A percentile compares a stretch with the other conserved stretches of the same genome.
Evolutionary conservation across 92 coral and sea anemone genomes (phyloP).

Genomic region (Montipora capitata): DNA sequence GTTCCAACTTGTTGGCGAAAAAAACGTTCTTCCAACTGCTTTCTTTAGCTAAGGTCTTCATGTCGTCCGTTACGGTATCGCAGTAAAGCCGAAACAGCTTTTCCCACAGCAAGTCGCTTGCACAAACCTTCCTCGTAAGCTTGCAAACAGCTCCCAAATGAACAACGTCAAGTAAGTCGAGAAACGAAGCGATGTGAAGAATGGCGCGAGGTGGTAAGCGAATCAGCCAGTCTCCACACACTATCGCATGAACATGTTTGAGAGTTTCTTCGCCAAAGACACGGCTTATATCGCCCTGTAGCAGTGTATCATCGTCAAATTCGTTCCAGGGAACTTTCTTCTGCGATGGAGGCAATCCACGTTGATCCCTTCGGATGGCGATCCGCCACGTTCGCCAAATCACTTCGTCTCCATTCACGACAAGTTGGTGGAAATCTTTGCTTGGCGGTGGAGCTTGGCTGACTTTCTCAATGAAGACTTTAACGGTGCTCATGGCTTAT

Average conservation of each 20-base stretch:
- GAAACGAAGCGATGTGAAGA: constrained; percentile 79
- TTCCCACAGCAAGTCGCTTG: constrained; percentile 94
- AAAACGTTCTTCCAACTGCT: constrained; percentile 94
- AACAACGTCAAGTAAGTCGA: constrained; percentile 87
- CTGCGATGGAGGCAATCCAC: constrained; percentile 93
- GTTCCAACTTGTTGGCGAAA: constrained; percentile 91
- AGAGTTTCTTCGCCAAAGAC: constrained; percentile 96
- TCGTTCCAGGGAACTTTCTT: constrained; percentile 94
- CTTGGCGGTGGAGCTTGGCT: constrained; percentile 98
- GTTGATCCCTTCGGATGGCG: constrained; percentile 93
- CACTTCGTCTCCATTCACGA: constrained; percentile 91
- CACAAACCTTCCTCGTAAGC: constrained; percentile 88
- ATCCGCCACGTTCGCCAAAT: constrained; percentile 98
- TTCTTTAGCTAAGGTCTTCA: constrained; percentile 85
- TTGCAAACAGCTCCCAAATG: constrained; percentile 93
- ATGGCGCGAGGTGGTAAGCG: constrained; percentile 91
- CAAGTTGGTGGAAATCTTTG: constrained; percentile 97
- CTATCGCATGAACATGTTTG: constrained; percentile 94
- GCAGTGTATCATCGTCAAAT: constrained; percentile 91
- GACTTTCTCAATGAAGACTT: constrained; percentile 90
- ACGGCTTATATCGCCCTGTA: constrained; percentile 95
- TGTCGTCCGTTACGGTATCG: constrained; percentile 88
- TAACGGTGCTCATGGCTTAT: constrained; percentile 69
- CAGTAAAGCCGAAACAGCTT: constrained; percentile 83
- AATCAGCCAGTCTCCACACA: constrained; percentile 99